Evolutionary conservation across 2,888 invertebrate species (phyloP).

Genomic region (Agrenia bidenticulata): DNA sequence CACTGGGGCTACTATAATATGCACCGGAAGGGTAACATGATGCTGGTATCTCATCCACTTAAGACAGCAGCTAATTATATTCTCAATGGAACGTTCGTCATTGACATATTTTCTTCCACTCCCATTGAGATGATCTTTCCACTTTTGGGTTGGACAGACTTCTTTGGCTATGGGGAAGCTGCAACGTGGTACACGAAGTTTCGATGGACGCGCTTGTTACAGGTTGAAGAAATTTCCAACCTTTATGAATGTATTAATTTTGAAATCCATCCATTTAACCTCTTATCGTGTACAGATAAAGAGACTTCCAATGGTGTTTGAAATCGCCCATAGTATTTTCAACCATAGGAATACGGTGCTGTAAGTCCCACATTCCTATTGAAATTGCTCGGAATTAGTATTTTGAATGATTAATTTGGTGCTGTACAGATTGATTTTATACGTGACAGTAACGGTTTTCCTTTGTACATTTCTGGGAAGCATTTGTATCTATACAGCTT

Average conservation of each 20-base stretch:
- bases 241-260: background rate
- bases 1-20: slow-evolving; percentile 49
- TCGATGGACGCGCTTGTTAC: slow-evolving; percentile 40
- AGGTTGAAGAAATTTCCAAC: slow-evolving; percentile 6
- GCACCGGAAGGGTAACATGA: slow-evolving; percentile 20
- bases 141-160: slow-evolving; percentile 25
- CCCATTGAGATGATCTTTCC: slow-evolving; percentile 40
- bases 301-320: slow-evolving; percentile 38
- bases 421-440: slow-evolving; percentile 26
- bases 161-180: slow-evolving; percentile 28
- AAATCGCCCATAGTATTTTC: slow-evolving; percentile 43
- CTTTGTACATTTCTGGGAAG: slow-evolving; percentile 34
- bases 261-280: too few species aligned
- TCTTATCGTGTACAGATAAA: slow-evolving; percentile 22
- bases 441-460: slow-evolving; percentile 28
- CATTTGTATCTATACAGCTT: slow-evolving; percentile 32
- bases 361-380: slow-evolving; percentile 25
- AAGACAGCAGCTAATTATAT: slow-evolving; percentile 41
- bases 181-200: slow-evolving; percentile 37
- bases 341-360: slow-evolving; percentile 31
- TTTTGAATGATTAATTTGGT: background rate
- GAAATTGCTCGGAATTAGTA: background rate
- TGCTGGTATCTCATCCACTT: slow-evolving; percentile 44
- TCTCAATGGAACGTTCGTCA: slow-evolving; percentile 38
- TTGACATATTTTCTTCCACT: slow-evolving; percentile 35